Evolutionary conservation across 2,797 vertebrate species (phyloP).

Genomic region (Rhinatrema bivittatum): DNA sequence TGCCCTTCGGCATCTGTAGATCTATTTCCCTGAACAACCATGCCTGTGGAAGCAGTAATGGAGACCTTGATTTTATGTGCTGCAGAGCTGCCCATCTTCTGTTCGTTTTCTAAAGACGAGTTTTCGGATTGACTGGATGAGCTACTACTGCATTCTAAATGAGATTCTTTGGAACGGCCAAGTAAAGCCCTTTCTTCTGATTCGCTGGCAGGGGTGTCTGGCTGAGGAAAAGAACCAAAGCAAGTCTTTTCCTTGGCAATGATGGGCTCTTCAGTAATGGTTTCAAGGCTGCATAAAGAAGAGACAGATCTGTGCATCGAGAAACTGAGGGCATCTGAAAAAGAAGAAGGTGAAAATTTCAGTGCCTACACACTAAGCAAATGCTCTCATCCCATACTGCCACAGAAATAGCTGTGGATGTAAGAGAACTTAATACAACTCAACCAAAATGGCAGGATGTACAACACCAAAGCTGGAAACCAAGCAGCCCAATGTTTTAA

Average conservation of each 20-base stretch:
- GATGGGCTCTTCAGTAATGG: constrained; percentile 64
- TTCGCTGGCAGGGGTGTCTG: constrained; percentile 17
- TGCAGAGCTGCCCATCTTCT: neutral
- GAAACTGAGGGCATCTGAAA: constrained; percentile 48
- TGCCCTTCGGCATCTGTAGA: neutral
- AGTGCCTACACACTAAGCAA: no score
- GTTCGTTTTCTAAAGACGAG: neutral
- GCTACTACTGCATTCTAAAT: constrained; percentile 1
- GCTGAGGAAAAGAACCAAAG: constrained; percentile 25
- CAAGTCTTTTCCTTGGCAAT: constrained; percentile 38
- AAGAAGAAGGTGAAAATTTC: neutral
- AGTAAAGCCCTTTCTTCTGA: constrained; percentile 29
- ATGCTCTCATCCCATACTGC: no score
- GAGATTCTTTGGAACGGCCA: neutral
- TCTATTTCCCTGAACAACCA: neutral
- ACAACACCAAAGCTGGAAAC: no score
- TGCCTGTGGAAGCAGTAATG: neutral
- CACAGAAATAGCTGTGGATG: no score
- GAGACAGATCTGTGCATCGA: constrained; percentile 56
- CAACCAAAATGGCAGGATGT: no score
- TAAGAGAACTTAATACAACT: no score
- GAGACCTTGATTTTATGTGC: neutral
- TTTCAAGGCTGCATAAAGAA: constrained; percentile 65
- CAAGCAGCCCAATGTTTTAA: no score
- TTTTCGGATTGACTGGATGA: constrained; percentile 1